A percentile compares a stretch with the other conserved stretches of the same genome.
Evolutionary conservation across 2,113 vertebrate genomes (phyloP).

Genomic region (Acrocephalus kingi): DNA sequence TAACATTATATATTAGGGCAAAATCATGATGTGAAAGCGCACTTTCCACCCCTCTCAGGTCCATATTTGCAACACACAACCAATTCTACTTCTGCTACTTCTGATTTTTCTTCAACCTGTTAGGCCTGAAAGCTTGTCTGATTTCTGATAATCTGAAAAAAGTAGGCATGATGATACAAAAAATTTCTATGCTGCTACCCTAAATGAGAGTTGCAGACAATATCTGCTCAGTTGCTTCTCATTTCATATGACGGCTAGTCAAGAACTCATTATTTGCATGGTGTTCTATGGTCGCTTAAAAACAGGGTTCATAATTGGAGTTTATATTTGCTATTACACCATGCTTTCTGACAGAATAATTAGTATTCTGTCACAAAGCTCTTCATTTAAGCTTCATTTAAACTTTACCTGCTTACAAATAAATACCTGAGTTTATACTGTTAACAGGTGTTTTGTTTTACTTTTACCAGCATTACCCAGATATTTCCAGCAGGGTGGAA

Average conservation of each 20-base stretch:
- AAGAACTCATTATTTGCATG: not conserved
- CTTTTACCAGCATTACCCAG: not conserved
- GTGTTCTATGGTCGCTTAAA: not conserved
- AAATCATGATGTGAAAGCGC: not conserved
- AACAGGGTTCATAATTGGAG: not conserved
- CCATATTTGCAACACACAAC: not conserved
- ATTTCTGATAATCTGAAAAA: not conserved
- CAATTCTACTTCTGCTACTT: not conserved
- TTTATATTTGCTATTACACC: not conserved
- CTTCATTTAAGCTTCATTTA: not conserved
- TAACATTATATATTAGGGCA: not conserved
- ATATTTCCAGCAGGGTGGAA: not conserved
- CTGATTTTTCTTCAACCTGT: not conserved
- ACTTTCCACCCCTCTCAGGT: not conserved
- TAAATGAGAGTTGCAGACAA: not conserved
- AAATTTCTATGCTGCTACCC: not conserved
- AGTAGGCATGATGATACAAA: rapidly evolving
- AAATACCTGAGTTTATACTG: not conserved
- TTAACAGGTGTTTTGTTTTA: rapidly evolving
- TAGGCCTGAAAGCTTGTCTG: not conserved
- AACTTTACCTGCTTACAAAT: not conserved
- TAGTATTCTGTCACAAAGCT: not conserved
- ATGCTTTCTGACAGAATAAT: not conserved
- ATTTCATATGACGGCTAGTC: not conserved
- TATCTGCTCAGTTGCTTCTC: not conserved